Evolutionary conservation across 1,140 invertebrate species (phyloP).

Genomic region (Nixonia krombeini): DNA sequence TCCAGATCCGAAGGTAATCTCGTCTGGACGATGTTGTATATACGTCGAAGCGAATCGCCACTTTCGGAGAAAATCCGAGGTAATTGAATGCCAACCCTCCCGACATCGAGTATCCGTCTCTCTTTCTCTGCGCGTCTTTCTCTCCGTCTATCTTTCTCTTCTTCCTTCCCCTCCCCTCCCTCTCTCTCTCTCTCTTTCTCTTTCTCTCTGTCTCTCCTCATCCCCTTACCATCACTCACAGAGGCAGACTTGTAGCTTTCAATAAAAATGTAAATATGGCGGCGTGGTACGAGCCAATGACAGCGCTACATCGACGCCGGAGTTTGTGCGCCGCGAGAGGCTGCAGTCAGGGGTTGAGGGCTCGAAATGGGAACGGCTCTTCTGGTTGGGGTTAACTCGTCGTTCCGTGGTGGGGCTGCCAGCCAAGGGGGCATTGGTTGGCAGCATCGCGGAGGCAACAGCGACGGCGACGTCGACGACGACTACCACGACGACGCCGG

Average conservation of each 20-base stretch:
- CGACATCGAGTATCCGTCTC: background rate
- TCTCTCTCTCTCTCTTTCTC: conserved; percentile 31
- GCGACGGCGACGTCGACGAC: no score
- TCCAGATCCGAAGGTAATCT: conserved; percentile 61
- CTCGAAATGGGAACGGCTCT: conserved; percentile 46
- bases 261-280: conserved; percentile 74
- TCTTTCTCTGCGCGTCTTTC: conserved; percentile 16
- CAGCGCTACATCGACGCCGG: conserved; percentile 68
- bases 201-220: no score
- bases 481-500: conserved; percentile 29
- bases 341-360: conserved; percentile 39
- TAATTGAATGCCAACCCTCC: conserved; percentile 68
- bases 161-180: conserved; percentile 20
- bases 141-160: conserved; percentile 34
- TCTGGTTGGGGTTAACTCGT: background rate
- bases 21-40: conserved; percentile 59
- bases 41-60: conserved; percentile 62
- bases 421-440: conserved; percentile 29
- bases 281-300: conserved; percentile 71
- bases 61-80: conserved; percentile 69
- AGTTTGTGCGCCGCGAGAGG: conserved; percentile 32
- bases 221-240: conserved; percentile 64
- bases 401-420: conserved; percentile 1
- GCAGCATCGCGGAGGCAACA: conserved; percentile 24
- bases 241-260: conserved; percentile 70